Percentiles rank a stretch among this genome's conserved stretches.
Conservation (phyloP, 2,113 vertebrate genomes). For the Vidua macroura region DNA sequence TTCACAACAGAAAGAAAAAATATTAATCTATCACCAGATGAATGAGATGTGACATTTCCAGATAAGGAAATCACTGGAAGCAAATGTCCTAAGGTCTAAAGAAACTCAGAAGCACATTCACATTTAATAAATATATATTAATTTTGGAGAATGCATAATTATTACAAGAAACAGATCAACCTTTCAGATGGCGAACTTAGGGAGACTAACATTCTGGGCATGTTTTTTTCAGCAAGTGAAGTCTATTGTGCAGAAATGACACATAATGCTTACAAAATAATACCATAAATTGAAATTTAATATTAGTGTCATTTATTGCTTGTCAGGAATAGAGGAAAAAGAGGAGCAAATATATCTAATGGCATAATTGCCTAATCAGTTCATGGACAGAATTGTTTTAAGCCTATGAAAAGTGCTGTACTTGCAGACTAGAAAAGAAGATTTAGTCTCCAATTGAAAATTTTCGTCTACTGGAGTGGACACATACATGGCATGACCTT, state of each 20-base stretch:
- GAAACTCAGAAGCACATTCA: not conserved
- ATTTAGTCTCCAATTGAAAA: not conserved
- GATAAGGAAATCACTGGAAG: not conserved
- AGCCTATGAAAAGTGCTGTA: not conserved
- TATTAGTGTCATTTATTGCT: not conserved
- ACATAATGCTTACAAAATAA: not conserved
- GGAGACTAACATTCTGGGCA: not conserved
- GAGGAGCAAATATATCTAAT: not conserved
- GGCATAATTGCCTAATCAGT: not conserved
- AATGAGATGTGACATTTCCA: not conserved
- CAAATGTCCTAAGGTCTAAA: not conserved
- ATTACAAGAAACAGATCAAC: not conserved
- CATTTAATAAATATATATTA: not conserved
- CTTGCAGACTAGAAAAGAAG: not conserved
- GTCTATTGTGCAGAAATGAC: not conserved
- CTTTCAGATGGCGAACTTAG: not conserved
- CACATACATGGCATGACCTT: not conserved
- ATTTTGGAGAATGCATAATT: not conserved
- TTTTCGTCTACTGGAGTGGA: not conserved
- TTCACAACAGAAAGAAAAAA: not conserved
- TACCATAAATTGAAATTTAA: not conserved
- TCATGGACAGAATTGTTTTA: not conserved
- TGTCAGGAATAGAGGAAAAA: not conserved
- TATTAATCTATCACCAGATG: not conserved
- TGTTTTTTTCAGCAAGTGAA: not conserved